These are phyloP conservation scores for Corythoichthys intestinalis DNA, from an alignment of 2,113 vertebrate genomes.

Conservation along the genomic window DNA sequence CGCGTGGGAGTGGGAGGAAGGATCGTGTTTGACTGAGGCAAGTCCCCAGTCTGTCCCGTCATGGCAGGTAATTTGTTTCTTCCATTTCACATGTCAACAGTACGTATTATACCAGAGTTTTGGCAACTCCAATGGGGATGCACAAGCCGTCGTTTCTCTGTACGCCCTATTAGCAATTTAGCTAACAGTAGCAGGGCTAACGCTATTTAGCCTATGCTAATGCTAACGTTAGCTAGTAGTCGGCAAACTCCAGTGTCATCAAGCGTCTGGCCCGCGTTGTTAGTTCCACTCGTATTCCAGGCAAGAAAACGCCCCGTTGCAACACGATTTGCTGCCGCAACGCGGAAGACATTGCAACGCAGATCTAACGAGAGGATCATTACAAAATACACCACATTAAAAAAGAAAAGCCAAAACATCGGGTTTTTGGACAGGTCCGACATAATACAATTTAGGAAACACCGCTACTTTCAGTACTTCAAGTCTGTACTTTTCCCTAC, in stretches of 20 bases:
- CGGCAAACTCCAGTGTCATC: constrained; percentile 42
- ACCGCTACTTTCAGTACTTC: no score
- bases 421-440: no score
- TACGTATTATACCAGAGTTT: not conserved
- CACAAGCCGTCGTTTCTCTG: not conserved
- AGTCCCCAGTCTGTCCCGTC: constrained; percentile 69
- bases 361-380: no score
- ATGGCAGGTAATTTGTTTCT: constrained; percentile 71
- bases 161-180: constrained; percentile 7
- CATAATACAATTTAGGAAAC: no score
- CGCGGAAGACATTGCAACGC: no score
- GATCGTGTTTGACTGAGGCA: constrained; percentile 62
- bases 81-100: not conserved
- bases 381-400: no score
- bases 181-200: constrained; percentile 26
- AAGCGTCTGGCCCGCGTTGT: constrained; percentile 7
- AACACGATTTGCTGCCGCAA: no score
- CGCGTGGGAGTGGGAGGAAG: constrained; percentile 67
- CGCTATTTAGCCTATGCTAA: constrained; percentile 25
- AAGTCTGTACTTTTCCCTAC: no score
- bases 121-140: not conserved
- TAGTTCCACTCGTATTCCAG: not conserved
- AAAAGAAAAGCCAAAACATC: no score
- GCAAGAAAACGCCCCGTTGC: no score
- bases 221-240: constrained; percentile 48